Percentiles rank a stretch among this genome's conserved stretches.
Evolutionary conservation across 2,113 vertebrate species (phyloP).

Genomic region (Tursiops truncatus): DNA sequence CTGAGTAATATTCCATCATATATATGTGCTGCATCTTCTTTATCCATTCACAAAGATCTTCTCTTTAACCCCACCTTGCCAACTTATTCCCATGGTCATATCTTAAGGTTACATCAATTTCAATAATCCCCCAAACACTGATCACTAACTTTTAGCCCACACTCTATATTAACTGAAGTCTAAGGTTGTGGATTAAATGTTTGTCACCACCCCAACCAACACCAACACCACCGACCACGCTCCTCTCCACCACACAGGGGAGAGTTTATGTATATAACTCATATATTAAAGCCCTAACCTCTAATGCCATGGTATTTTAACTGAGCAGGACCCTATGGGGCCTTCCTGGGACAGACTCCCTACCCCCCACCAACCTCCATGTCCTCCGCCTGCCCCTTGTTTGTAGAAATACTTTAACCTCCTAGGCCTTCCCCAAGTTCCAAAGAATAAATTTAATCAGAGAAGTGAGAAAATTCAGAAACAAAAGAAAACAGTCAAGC

Average conservation of each 20-base stretch:
- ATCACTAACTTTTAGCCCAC: not conserved
- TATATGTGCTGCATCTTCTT: too few species aligned
- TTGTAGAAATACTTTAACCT: not conserved
- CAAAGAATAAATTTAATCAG: not conserved
- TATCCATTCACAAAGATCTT: not conserved
- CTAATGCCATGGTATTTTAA: not conserved
- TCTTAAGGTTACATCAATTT: not conserved
- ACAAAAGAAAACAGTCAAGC: not conserved
- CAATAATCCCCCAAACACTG: not conserved
- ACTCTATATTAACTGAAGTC: not conserved
- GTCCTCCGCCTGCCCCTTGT: not conserved
- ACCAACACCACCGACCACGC: too few species aligned
- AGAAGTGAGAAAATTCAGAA: not conserved
- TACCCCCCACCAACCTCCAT: not conserved
- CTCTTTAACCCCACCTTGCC: not conserved
- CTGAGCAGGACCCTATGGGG: not conserved
- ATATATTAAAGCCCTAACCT: not conserved
- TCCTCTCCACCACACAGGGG: too few species aligned
- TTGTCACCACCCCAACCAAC: not conserved
- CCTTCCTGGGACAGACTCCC: not conserved
- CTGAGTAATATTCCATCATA: too few species aligned
- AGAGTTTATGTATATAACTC: not conserved
- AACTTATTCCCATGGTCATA: not conserved
- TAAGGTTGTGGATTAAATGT: not conserved
- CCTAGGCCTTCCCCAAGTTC: not conserved